phyloP scores from a whole-genome alignment of 64 coral and sea anemone genomes.

The Anthopleura sola region DNA sequence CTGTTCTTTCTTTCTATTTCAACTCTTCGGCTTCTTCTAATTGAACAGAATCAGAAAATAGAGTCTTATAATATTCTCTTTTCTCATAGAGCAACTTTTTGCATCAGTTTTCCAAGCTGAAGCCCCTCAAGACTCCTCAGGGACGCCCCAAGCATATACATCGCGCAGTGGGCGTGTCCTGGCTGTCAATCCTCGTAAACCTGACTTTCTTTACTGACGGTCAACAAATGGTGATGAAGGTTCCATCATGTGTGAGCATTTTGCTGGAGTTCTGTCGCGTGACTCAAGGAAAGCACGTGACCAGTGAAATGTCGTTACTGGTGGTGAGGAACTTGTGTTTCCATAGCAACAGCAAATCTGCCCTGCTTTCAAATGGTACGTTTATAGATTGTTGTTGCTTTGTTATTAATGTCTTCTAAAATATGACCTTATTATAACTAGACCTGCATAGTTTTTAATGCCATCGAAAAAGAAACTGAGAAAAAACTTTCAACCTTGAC shows the following conservation, averaged over 20 bases:
- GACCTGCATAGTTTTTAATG: too few relatives aligned
- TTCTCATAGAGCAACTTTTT: slow-evolving; percentile 85
- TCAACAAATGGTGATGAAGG: slow-evolving; percentile 86
- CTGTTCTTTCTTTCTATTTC: too few relatives aligned
- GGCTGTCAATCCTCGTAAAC: slow-evolving; percentile 80
- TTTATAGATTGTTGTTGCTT: neutral
- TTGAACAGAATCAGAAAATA: neutral
- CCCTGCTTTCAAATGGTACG: slow-evolving; percentile 84
- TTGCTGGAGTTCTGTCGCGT: slow-evolving; percentile 58
- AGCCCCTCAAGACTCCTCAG: slow-evolving; percentile 62
- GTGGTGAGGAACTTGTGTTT: slow-evolving; percentile 95
- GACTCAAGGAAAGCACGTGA: slow-evolving; percentile 34
- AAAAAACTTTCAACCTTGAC: too few relatives aligned
- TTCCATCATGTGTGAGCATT: slow-evolving; percentile 34
- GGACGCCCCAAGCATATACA: slow-evolving; percentile 35
- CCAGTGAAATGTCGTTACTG: slow-evolving; percentile 64
- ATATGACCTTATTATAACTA: neutral
- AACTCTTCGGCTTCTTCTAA: neutral
- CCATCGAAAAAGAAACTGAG: too few relatives aligned
- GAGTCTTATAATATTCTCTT: neutral
- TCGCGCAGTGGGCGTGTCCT: slow-evolving; percentile 45
- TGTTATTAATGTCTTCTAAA: too few relatives aligned
- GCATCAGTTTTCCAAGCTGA: slow-evolving; percentile 64
- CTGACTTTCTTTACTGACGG: slow-evolving; percentile 89
- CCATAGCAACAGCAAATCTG: slow-evolving; percentile 77